Evolutionary conservation across 2,888 invertebrate genomes (phyloP), one percentile per base, ranked within the genome.

Genomic region (Pyrocoelia pectoralis): DNA sequence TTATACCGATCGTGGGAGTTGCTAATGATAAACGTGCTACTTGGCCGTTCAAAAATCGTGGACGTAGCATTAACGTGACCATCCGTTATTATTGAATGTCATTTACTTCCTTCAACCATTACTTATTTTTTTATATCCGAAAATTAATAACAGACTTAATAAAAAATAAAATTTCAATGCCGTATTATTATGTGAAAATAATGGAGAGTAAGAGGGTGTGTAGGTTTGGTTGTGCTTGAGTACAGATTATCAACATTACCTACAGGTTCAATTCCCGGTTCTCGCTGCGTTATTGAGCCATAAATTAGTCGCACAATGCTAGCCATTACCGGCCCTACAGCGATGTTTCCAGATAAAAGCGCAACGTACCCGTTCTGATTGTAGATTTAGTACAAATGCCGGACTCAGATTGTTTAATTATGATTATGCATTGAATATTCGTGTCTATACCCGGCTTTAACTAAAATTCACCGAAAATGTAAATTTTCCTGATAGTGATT

Each of bases 221-320:
- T 29, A 52, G 52, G 52, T 53, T 57, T 57, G 65, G 70, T 73
- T 73, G 69, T 70, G 70, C 70, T 74, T 72, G 73, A 72, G 70
- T 75, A 74, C 73, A 75, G 76, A 77, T 77, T 77, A 77, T 77
- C 76, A 76, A 74, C 75, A 73, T 76, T 76, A 74, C 74, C 74
- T 70, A 72, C 71, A 72, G 73, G 72, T 76, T 75, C 77, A 74
- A 77, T 78, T 73, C 72, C 73, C 70, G 71, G 58, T 72, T 73
- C 75, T 71, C 72, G 74, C 74, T 71, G 75, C 74, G 78, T 77
- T 78, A 78, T 78, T 77, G 78, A 77, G 75, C 73, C 68, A 78
- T 78, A 78, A 78, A 78, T 78, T 78, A 78, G 76, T 74, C 70
- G 67, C 75, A 77, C 78, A 78, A 78, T 77, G 74, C 74, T 74